Conservation (phyloP, 1,140 invertebrate species). For the Hydropsyche tenuis region DNA sequence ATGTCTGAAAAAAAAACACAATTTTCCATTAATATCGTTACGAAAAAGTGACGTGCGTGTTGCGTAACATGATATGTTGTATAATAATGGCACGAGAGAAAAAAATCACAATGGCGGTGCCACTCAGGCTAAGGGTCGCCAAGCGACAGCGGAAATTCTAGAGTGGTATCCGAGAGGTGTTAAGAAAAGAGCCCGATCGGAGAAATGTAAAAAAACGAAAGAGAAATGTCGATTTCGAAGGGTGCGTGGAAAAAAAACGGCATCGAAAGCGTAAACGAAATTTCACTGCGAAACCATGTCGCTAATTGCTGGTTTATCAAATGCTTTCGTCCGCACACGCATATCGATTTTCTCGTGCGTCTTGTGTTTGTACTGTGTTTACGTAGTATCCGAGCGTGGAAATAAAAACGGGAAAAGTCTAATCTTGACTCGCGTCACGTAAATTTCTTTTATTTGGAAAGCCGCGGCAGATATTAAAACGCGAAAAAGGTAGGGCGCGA, state of each 20-base stretch:
- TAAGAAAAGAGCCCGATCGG: no score
- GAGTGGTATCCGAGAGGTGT: no score
- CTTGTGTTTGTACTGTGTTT: not conserved
- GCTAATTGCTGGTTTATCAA: no score
- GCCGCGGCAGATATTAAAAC: not conserved
- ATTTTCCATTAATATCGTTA: not conserved
- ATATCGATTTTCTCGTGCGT: not conserved
- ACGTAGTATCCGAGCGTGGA: not conserved
- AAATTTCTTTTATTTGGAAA: constrained; percentile 9
- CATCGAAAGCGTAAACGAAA: no score
- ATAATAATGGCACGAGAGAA: no score
- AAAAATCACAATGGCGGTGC: no score
- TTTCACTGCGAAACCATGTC: no score
- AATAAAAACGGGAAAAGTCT: not conserved
- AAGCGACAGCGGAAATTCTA: no score
- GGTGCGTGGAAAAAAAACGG: no score
- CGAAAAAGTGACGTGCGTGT: not conserved
- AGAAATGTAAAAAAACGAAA: no score
- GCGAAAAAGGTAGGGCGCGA: not conserved
- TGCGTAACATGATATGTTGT: not conserved
- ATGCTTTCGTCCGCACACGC: not conserved
- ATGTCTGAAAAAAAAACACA: constrained; percentile 57
- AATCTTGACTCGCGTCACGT: not conserved
- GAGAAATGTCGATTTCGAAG: no score
- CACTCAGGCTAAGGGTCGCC: no score